Base-by-base conservation (phyloP, 2,113 vertebrate genomes). In the Recurvirostra avosetta region DNA sequence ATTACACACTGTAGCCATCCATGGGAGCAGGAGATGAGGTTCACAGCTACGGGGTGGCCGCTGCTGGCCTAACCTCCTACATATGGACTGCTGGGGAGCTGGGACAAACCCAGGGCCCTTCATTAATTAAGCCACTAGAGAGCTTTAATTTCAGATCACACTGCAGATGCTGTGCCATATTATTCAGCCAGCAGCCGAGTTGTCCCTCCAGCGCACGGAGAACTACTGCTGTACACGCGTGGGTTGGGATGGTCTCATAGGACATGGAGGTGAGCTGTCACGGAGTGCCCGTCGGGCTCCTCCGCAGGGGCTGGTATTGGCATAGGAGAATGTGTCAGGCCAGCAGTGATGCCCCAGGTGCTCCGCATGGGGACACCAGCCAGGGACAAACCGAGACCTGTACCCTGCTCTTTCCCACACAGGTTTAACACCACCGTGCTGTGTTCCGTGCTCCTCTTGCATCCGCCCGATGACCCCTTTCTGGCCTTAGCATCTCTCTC, bases 1-100 rank as follows among this genome's bases (percentile, higher is more conserved):
- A 41, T 55, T 30, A 22, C 16, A 40, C 0, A 2, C 49, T 12
- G 6, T 26, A 52, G 36, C 52, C 52, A 47, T 21, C 45, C 11
- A 2, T 22, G 52, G 17, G 5, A 32, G 17, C 12, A 47, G 50
- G 29, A 45, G 43, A 40, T 0, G 7, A 15, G 0, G 1, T 45
- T 68, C 27, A 45, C n/a, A 5, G 41, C 29, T 27, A 18, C 1
- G 1, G 17, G 13, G 49, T 32, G 32, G 20, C 20, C 0, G 0
- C 43, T 53, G 32, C 32, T 25, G 2, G 26, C 68, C 30, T n/a
- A 38, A 26, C 26, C 15, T 45, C 32, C 21, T 21, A 4, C 1
- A 0, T 23, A 29, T 1, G 2, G 8, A 2, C 49, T 30, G n/a
- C 61, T 25, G 66, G n/a, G 41, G 27, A 78, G 18, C 21, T 65